phyloP scores from a whole-genome alignment of 2,797 vertebrate species.

The Pteronotus mesoamericanus region DNA sequence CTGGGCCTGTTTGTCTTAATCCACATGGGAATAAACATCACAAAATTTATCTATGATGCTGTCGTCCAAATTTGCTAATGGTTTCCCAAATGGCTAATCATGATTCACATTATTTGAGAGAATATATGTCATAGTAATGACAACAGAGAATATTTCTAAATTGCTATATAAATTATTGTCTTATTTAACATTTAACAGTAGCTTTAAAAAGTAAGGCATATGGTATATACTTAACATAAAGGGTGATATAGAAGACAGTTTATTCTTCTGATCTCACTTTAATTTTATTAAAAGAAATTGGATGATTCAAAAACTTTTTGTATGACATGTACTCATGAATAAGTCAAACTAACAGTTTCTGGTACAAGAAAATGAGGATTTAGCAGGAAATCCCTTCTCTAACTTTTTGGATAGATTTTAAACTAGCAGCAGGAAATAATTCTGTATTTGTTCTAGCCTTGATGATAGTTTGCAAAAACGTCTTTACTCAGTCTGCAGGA shows the following conservation, averaged over 20 bases:
- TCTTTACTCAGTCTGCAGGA: neutral
- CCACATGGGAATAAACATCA: neutral
- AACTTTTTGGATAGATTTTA: slow-evolving; percentile 32
- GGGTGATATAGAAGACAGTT: neutral
- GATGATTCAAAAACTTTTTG: slow-evolving; percentile 49
- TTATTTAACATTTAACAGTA: neutral
- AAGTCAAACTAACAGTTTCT: slow-evolving; percentile 66
- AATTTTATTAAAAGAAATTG: slow-evolving; percentile 68
- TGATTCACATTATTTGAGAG: neutral
- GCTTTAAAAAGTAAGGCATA: slow-evolving; percentile 11
- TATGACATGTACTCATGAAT: slow-evolving; percentile 63
- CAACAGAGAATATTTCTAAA: neutral
- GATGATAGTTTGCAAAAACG: slow-evolving; percentile 18
- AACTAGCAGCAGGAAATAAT: neutral
- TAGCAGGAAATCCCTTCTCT: slow-evolving; percentile 39
- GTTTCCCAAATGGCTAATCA: slow-evolving; percentile 26
- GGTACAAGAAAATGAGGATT: slow-evolving; percentile 50
- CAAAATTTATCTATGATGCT: neutral
- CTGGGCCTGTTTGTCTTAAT: neutral
- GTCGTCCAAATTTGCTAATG: slow-evolving; percentile 19
- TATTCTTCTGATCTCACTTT: slow-evolving; percentile 69
- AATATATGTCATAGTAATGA: neutral
- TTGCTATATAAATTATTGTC: neutral
- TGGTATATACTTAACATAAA: neutral
- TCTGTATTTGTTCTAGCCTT: neutral